Conservation (phyloP, 2,888 invertebrate genomes). For the Thereva unica region DNA sequence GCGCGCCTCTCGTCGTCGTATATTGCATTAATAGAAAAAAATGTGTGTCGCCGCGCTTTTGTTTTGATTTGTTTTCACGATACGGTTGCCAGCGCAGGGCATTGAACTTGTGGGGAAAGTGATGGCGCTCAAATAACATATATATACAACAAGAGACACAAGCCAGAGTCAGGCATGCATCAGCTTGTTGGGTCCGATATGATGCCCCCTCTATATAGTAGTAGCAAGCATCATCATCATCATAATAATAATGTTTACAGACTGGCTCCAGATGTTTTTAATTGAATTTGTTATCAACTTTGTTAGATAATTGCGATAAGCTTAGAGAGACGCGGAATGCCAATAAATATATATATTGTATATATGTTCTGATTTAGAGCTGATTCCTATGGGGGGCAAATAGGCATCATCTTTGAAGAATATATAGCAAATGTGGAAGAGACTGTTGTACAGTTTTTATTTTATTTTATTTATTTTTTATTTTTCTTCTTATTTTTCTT, state of each 20-base stretch:
- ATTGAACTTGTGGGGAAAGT: constrained; percentile 35
- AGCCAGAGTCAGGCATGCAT: neutral
- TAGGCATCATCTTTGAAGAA: no score
- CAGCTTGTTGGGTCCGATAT: neutral
- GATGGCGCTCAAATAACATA: constrained; percentile 28
- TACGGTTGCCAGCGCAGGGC: constrained; percentile 34
- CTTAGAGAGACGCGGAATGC: neutral
- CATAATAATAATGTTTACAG: neutral
- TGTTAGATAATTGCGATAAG: constrained; percentile 30
- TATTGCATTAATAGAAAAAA: constrained; percentile 33
- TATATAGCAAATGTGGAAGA: no score
- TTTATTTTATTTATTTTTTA: no score
- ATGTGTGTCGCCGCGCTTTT: constrained; percentile 34
- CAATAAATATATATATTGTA: no score
- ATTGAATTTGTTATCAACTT: constrained; percentile 30
- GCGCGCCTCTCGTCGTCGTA: constrained; percentile 23
- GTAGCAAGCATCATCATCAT: neutral
- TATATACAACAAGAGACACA: constrained; percentile 10
- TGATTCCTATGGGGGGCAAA: no score
- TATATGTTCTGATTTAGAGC: no score
- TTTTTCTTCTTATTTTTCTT: no score
- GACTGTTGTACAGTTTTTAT: no score
- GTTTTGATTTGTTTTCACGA: constrained; percentile 36
- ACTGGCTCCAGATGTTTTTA: constrained; percentile 27
- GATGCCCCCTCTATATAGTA: constrained; percentile 2